Base-by-base conservation (phyloP, 2,797 vertebrate species). In the Delichon dasypus region DNA sequence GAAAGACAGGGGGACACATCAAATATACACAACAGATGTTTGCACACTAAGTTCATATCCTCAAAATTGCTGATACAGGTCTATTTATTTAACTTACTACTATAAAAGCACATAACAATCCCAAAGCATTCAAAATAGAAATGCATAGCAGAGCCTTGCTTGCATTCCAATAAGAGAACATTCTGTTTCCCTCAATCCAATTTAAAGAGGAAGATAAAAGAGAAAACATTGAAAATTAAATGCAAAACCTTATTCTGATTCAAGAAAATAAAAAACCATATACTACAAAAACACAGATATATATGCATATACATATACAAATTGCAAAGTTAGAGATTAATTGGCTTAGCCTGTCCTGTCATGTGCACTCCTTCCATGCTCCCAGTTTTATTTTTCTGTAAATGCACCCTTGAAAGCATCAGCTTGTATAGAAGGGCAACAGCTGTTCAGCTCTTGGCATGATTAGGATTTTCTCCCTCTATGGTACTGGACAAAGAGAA, bases 201-300 rank as follows among this genome's bases (percentile, higher is more conserved):
- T 81, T 67, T 88, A 76, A 68, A 91, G 45, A 57, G 8, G 30
- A 8, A 92, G 32, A 73, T 57, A 15, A 92, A 88, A 85, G 23
- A 51, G 9, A 85, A 91, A 91, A 53, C 2, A 67, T 45, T 45
- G 67, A 70, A 93, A 92, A 73, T 61, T 53, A 91, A 94, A 96
- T 72, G 32, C 32, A 89, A 95, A 36, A 42, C 20, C 60, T 79
- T 54, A 89, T 74, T 86, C 58, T 74, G 58, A 68, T 53, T 44
- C 7, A 3, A 68, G 9, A 16, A 58, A 70, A 47, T 14, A 65
- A 23, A 71, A 32, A 16, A 3, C 0, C 7, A 30, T 32, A 60
- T 23, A 47, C 8, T 67, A 48, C 10, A 74, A 93, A 45, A 18
- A 67, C 9, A 64, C 2, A 55, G 9, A 30, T 64, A 51, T 2